Percentiles rank a stretch among this genome's conserved stretches.
These are phyloP conservation scores for Philaethria dido DNA, from an alignment of 2,888 invertebrate species.

Conservation along the genomic window DNA sequence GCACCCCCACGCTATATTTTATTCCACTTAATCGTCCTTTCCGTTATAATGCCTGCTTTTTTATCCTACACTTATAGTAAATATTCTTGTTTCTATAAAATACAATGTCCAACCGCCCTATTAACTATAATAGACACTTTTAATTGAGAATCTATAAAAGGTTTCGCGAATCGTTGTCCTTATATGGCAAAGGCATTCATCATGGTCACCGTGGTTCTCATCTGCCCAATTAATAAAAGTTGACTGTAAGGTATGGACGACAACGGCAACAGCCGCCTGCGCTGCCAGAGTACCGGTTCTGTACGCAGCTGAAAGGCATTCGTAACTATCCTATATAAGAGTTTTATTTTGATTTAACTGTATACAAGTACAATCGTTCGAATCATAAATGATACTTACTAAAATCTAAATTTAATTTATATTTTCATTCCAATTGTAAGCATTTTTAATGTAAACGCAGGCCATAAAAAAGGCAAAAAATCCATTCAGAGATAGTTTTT, in stretches of 20 bases:
- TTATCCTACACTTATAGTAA: conserved; percentile 79
- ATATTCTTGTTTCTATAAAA: conserved; percentile 79
- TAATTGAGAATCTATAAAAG: conserved; percentile 84
- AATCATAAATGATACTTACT: conserved; percentile 33
- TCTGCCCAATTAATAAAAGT: conserved; percentile 84
- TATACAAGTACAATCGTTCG: conserved; percentile 58
- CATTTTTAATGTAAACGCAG: too few species aligned
- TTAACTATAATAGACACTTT: conserved; percentile 83
- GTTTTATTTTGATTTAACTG: conserved; percentile 82
- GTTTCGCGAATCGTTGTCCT: conserved; percentile 78
- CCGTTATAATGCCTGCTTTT: conserved; percentile 82
- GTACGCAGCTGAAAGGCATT: conserved; percentile 73
- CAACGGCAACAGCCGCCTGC: conserved; percentile 66
- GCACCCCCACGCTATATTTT: conserved; percentile 83
- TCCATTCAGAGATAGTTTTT: conserved; percentile 7
- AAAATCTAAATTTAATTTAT: background rate
- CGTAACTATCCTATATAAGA: conserved; percentile 59
- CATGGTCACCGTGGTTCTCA: conserved; percentile 79
- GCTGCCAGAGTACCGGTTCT: conserved; percentile 71
- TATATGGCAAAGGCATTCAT: conserved; percentile 80
- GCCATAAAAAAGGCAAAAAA: background rate
- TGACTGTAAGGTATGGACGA: conserved; percentile 77
- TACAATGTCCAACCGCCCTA: conserved; percentile 72
- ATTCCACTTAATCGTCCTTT: conserved; percentile 83
- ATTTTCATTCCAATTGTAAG: conserved; percentile 1